Evolutionary conservation across 2,113 vertebrate genomes (phyloP), one percentile per base, ranked within the genome.

Genomic region (Orientallactaga bullata): DNA sequence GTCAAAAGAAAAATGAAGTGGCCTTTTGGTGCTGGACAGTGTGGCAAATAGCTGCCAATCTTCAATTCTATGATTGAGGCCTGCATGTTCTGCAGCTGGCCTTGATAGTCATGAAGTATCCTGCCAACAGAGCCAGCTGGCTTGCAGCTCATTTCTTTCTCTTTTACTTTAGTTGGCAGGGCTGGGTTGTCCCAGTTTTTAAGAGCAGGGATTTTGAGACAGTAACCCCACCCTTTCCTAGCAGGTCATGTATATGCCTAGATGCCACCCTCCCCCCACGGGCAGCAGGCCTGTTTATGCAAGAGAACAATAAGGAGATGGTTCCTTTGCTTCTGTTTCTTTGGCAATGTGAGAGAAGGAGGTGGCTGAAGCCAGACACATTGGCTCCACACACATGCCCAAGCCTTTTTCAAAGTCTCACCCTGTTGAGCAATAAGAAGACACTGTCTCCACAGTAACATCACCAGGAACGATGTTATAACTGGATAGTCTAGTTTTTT

Each of bases 291-390:
- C 85, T 88, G 79, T 95, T 95, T 85, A 83, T 91, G 77, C 82
- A 95, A 94, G 91, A 93, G 94, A 97, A 97, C 96, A 97, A 96
- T 97, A 89, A 97, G 81, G 79, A 96, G 96, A 95, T 90, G 93
- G 85, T 90, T 94, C 51, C 96, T 96, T 95, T 84, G 42, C 90
- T 88, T 95, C 89, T 87, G 69, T 17, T 76, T 96, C 90, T 95
- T 95, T 97, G 97, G 96, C 96, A 97, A 65, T 26, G 76, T 18
- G 58, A 83, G 86, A 83, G 88, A 89, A 97, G 96, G 96, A 96
- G 97, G 96, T 93, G 96, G 66, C 93, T 88, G 94, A 92, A 96
- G 97, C 93, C 94, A 97, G 97, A 97, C 97, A 95, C 58, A 5
- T 85, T 88, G 97, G 97, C 97, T 97, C 96, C 96, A 95, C 0